Evolutionary conservation across 2,888 invertebrate species (phyloP).

Genomic region (Hyposoter didymator): DNA sequence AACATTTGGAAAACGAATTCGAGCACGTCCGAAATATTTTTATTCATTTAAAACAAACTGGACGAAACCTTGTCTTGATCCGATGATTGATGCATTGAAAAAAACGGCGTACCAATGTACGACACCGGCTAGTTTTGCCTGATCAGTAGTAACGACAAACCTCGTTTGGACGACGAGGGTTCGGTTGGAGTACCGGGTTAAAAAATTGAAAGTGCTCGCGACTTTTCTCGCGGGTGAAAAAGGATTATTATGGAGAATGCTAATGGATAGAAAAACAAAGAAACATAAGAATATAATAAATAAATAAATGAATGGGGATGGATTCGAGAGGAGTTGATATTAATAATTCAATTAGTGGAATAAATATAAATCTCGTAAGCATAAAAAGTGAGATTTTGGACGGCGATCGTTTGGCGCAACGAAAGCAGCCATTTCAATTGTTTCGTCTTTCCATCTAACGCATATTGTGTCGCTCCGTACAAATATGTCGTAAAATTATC

Average conservation of each 20-base stretch:
- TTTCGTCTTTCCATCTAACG: conserved; percentile 38
- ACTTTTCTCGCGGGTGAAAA: conserved; percentile 37
- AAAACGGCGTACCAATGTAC: conserved; percentile 29
- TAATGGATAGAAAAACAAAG: conserved; percentile 46
- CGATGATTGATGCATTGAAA: conserved; percentile 40
- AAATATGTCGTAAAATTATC: conserved; percentile 70
- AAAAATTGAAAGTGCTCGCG: conserved; percentile 30
- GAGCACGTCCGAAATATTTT: conserved; percentile 5
- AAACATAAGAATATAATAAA: conserved; percentile 12
- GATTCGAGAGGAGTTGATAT: conserved; percentile 62
- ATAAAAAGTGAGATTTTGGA: conserved; percentile 54
- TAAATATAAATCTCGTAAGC: conserved; percentile 63
- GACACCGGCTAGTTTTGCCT: conserved; percentile 27
- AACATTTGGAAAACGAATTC: conserved; percentile 9
- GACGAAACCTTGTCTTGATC: conserved; percentile 25
- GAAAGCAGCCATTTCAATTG: conserved; percentile 14
- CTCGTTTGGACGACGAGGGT: conserved; percentile 33
- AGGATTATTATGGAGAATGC: conserved; percentile 36
- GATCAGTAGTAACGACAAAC: conserved; percentile 20
- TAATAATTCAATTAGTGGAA: conserved; percentile 66
- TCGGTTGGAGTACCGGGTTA: conserved; percentile 19
- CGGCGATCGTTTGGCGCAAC: conserved; percentile 52
- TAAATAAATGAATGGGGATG: conserved; percentile 47
- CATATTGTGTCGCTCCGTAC: conserved; percentile 51
- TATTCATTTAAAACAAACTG: not conserved